Conservation (phyloP, 2,113 vertebrate genomes). For the Paramormyrops kingsleyae region DNA sequence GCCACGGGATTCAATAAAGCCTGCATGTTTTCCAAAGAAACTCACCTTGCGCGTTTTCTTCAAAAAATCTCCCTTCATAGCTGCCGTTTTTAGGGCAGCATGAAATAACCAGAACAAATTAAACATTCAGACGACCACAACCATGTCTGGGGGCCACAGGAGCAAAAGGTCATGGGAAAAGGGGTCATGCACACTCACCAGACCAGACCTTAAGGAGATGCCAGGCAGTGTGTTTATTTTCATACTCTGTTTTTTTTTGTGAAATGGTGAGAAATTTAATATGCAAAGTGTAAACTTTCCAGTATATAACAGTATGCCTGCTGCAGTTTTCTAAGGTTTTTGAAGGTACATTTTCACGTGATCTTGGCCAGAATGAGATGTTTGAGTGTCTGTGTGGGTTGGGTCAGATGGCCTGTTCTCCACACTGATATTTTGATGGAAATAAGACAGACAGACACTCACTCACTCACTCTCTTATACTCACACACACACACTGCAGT, state of each 20-base stretch:
- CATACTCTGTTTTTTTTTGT: not conserved
- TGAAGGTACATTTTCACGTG: not conserved
- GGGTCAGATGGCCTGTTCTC: not conserved
- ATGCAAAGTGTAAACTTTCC: not conserved
- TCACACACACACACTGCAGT: too few relatives aligned
- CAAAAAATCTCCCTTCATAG: not conserved
- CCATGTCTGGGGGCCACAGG: not conserved
- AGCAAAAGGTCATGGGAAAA: not conserved
- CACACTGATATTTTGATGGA: not conserved
- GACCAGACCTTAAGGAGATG: not conserved
- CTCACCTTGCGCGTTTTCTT: not conserved
- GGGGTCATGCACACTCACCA: not conserved
- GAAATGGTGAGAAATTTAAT: not conserved
- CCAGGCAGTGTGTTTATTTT: not conserved
- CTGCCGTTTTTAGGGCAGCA: not conserved
- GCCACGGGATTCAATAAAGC: not conserved
- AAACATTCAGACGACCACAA: not conserved
- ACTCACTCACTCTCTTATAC: too few relatives aligned
- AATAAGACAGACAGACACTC: too few relatives aligned
- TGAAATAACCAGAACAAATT: not conserved
- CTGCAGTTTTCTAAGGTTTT: not conserved
- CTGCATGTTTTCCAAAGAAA: not conserved
- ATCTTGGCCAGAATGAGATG: not conserved
- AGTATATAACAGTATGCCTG: not conserved
- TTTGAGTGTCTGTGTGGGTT: not conserved